A percentile compares a stretch with the other conserved stretches of the same genome.
Conservation (phyloP, 2,113 vertebrate genomes). For the Struthidea cinerea region DNA sequence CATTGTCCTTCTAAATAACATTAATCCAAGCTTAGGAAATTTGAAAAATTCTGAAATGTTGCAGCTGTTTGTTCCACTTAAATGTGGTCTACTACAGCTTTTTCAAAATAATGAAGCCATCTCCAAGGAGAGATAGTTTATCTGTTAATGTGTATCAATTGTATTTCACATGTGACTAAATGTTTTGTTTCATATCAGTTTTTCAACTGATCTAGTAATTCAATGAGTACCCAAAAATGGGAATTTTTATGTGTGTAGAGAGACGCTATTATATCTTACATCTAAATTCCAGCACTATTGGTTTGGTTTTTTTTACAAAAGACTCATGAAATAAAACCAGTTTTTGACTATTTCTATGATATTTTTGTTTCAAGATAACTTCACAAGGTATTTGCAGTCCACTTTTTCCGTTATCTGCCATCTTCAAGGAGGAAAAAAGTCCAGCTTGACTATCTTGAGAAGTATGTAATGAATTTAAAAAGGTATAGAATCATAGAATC, state of each 20-base stretch:
- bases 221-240: neutral
- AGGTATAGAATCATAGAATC: neutral
- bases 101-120: neutral
- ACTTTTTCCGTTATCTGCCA: conserved; percentile 4
- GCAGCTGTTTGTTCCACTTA: neutral
- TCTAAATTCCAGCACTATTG: neutral
- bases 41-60: neutral
- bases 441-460: neutral
- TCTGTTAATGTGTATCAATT: neutral
- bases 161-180: neutral
- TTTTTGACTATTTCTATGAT: neutral
- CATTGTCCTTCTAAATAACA: neutral
- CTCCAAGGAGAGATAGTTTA: neutral
- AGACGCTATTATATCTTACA: neutral
- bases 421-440: neutral
- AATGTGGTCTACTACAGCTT: neutral
- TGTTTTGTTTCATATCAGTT: neutral
- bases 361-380: neutral
- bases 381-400: neutral
- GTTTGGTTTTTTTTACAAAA: neutral
- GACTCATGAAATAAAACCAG: neutral
- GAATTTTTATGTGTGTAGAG: neutral
- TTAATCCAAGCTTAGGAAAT: neutral
- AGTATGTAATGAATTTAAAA: neutral
- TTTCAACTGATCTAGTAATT: neutral